phyloP scores from a whole-genome alignment of 2,113 vertebrate species.

The Puma concolor region DNA sequence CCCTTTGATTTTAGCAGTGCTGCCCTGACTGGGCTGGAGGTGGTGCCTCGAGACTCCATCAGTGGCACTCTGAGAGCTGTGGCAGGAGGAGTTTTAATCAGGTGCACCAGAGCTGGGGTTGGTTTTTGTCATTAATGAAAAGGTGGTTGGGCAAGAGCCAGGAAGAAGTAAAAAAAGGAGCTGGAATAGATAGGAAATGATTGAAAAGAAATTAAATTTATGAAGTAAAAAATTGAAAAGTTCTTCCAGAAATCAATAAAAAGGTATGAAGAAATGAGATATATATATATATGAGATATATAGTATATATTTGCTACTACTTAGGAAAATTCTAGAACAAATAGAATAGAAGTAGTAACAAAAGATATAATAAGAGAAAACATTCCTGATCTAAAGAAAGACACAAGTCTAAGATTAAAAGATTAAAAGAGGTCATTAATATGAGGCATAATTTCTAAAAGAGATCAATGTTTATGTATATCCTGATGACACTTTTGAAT shows the following conservation, averaged over 20 bases:
- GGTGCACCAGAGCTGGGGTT: not conserved
- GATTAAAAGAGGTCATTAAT: not conserved
- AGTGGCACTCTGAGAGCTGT: not conserved
- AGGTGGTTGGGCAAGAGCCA: not conserved
- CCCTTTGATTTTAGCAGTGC: not conserved
- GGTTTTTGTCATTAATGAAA: not conserved
- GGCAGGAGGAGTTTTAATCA: not conserved
- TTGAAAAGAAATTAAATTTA: not conserved
- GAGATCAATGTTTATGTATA: not conserved
- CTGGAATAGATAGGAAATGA: not conserved
- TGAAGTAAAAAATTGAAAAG: not conserved
- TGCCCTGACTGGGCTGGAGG: not conserved
- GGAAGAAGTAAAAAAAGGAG: slow-evolving; percentile 35
- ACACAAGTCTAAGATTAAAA: not conserved
- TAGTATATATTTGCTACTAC: not conserved
- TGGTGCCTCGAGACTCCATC: not conserved
- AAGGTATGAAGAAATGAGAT: not conserved
- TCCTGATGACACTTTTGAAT: not conserved
- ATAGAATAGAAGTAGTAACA: not conserved
- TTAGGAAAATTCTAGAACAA: slow-evolving; percentile 38
- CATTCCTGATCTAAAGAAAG: not conserved
- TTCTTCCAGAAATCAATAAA: not conserved
- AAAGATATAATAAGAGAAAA: not conserved
- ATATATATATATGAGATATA: not conserved
- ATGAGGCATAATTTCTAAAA: not conserved